These are phyloP conservation scores for Schlechtendalia chinensis DNA, from an alignment of 1,140 invertebrate species.

Conservation along the genomic window DNA sequence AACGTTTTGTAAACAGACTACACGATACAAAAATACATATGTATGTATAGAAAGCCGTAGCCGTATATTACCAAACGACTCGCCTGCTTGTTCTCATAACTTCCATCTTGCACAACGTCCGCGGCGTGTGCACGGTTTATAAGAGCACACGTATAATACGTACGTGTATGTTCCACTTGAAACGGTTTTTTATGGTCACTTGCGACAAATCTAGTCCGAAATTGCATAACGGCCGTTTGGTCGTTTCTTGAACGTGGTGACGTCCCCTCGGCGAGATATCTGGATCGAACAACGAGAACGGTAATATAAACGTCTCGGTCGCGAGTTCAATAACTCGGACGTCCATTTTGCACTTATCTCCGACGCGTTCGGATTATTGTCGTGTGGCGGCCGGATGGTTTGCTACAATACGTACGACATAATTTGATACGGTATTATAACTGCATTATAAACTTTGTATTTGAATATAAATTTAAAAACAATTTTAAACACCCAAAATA, in stretches of 20 bases:
- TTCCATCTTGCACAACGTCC: slow-evolving; percentile 3
- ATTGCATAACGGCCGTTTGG: slow-evolving; percentile 13
- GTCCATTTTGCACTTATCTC: background rate
- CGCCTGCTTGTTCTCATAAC: background rate
- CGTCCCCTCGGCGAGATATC: background rate
- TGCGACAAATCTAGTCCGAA: slow-evolving; percentile 18
- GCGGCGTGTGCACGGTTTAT: too few species aligned
- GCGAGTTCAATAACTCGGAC: slow-evolving; percentile 15
- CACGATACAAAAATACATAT: background rate
- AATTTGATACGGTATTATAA: background rate
- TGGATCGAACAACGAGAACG: slow-evolving; percentile 16
- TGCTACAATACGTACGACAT: background rate
- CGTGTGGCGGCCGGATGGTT: background rate
- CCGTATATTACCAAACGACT: background rate
- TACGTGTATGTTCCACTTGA: background rate
- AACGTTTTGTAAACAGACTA: too few species aligned
- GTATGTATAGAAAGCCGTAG: background rate
- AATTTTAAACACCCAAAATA: too few species aligned
- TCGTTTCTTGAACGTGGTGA: background rate
- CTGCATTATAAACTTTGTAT: background rate
- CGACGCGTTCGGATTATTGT: background rate
- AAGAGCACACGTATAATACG: background rate
- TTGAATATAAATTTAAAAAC: background rate
- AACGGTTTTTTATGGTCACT: slow-evolving; percentile 27
- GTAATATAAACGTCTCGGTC: background rate